A percentile compares a stretch with the other conserved stretches of the same genome.
Conservation (phyloP, 2,113 vertebrate species). For the Callipepla californica region DNA sequence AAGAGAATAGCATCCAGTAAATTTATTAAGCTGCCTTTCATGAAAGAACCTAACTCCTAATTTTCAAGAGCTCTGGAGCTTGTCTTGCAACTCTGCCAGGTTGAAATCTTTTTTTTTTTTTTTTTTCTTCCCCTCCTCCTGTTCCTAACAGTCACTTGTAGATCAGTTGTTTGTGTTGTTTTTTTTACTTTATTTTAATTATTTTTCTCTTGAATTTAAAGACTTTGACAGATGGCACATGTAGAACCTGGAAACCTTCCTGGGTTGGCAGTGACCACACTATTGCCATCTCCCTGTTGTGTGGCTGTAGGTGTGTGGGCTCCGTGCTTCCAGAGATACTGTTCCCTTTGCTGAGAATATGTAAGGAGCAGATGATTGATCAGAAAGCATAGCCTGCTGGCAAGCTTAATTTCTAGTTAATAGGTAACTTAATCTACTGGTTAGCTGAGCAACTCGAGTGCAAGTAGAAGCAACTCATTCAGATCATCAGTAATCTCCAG, state of each 20-base stretch:
- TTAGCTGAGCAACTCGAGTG: background rate
- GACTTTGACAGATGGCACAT: conserved; percentile 67
- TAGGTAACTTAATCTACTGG: background rate
- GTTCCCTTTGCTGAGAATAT: background rate
- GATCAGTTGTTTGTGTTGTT: background rate
- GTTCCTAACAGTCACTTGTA: background rate
- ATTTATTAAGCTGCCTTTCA: background rate
- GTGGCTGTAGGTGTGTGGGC: conserved; percentile 59
- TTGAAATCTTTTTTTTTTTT: background rate
- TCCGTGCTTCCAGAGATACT: background rate
- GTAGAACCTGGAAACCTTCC: conserved; percentile 69
- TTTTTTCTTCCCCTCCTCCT: background rate
- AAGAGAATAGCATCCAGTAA: background rate
- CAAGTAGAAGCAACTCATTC: background rate
- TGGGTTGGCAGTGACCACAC: conserved; percentile 68
- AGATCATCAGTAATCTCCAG: background rate
- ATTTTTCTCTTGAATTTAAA: conserved; percentile 58
- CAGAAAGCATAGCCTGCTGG: conserved; percentile 6
- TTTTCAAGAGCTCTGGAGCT: background rate
- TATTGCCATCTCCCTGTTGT: conserved; percentile 37
- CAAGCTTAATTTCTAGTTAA: conserved; percentile 4
- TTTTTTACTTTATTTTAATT: background rate
- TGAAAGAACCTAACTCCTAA: background rate
- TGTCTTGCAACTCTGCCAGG: conserved; percentile 21
- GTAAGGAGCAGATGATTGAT: background rate